These are phyloP conservation scores for Rhagoletis zephyria DNA, from an alignment of 1,140 invertebrate species.

Conservation along the genomic window DNA sequence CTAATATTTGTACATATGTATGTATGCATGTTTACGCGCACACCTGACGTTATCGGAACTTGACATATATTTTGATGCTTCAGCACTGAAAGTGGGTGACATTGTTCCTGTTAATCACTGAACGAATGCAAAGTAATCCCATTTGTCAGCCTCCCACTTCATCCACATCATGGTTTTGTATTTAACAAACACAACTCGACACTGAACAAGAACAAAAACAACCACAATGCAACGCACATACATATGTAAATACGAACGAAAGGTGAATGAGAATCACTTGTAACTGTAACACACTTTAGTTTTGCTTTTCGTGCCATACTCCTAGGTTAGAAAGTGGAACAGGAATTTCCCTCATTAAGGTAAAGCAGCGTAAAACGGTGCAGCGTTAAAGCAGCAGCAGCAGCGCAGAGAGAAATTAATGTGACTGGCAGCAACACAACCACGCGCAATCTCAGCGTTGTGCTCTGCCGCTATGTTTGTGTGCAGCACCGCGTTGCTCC, in stretches of 20 bases:
- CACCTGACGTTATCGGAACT: conserved; percentile 11
- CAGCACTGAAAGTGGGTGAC: conserved; percentile 22
- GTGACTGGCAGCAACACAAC: not conserved
- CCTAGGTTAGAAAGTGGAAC: conserved; percentile 72
- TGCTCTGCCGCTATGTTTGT: not conserved
- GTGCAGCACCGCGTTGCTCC: not conserved
- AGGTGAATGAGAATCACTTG: conserved; percentile 18
- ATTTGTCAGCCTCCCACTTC: not conserved
- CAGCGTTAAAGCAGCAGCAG: not conserved
- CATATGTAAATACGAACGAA: conserved; percentile 8
- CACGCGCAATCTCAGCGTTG: not conserved
- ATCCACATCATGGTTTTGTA: not conserved
- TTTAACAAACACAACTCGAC: not conserved
- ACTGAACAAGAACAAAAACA: not conserved
- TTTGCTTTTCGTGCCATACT: conserved; percentile 41
- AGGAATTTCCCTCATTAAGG: conserved; percentile 69
- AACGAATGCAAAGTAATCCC: not conserved
- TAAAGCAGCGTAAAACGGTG: conserved; percentile 31
- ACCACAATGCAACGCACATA: not conserved
- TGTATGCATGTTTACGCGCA: too few species aligned
- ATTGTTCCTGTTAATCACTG: conserved; percentile 29
- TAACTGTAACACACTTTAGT: conserved; percentile 5
- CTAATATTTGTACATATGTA: too few species aligned
- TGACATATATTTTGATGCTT: conserved; percentile 7
- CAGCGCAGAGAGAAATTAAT: conserved; percentile 3